Percentiles rank a stretch among this genome's conserved stretches.
These are phyloP conservation scores for Trissoscelio sp. DNA, from an alignment of 2,888 invertebrate genomes.

Conservation along the genomic window DNA sequence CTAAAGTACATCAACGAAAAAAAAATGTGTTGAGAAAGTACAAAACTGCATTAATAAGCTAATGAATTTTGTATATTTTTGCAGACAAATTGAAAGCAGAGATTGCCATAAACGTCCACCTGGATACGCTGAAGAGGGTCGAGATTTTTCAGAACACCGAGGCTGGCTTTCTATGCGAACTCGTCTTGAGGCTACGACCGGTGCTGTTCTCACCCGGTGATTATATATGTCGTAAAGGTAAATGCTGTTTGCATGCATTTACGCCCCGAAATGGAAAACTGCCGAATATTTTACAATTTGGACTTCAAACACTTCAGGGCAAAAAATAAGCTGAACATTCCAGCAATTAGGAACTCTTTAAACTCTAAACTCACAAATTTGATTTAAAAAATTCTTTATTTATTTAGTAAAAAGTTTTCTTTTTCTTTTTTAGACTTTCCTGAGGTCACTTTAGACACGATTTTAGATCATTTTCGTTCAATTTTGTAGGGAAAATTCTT, in stretches of 20 bases:
- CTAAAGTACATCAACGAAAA: background rate
- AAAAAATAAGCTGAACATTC: too few species aligned
- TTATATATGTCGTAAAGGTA: constrained; percentile 99
- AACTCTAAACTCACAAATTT: too few species aligned
- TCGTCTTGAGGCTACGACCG: constrained; percentile 96
- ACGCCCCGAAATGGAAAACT: constrained; percentile 9
- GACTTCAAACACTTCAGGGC: too few species aligned
- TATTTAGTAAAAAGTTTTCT: too few species aligned
- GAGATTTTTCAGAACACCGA: constrained; percentile 99
- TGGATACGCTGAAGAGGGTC: constrained; percentile 98
- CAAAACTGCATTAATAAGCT: background rate
- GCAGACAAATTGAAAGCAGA: constrained; percentile 98
- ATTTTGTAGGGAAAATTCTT: too few species aligned
- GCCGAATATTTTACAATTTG: constrained; percentile 32
- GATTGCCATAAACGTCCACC: constrained; percentile 99
- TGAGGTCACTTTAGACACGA: too few species aligned
- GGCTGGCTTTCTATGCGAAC: constrained; percentile 98
- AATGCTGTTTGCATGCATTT: constrained; percentile 68
- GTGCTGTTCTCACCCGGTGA: constrained; percentile 99
- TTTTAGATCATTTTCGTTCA: too few species aligned
- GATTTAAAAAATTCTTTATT: too few species aligned
- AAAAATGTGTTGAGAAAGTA: background rate
- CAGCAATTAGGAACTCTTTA: too few species aligned
- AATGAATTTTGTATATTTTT: background rate
- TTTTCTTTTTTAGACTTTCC: too few species aligned